Percentiles rank a stretch among this genome's conserved stretches.
Evolutionary conservation across 1,140 invertebrate species (phyloP).

Genomic region (Microplitis mediator): DNA sequence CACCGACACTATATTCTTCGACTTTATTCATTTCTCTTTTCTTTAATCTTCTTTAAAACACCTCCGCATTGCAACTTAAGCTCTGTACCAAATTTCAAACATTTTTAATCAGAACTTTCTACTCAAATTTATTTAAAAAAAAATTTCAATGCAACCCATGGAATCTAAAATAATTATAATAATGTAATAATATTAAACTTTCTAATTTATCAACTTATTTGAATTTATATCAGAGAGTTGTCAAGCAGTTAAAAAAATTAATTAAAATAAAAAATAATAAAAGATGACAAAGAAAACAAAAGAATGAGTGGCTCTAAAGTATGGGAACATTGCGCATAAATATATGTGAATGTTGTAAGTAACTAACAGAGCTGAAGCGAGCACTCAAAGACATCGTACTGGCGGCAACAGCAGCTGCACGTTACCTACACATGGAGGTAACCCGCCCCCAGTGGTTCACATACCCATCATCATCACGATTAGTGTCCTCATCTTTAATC

Average conservation of each 20-base stretch:
- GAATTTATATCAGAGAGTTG: too few species aligned
- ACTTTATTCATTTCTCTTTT: too few species aligned
- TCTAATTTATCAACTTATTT: too few species aligned
- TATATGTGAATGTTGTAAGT: slow-evolving; percentile 42
- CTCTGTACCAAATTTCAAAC: too few species aligned
- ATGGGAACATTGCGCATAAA: background rate
- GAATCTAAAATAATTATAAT: too few species aligned
- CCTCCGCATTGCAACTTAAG: too few species aligned
- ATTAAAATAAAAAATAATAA: background rate
- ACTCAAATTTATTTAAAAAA: too few species aligned
- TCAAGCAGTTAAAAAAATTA: background rate
- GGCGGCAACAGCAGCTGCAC: slow-evolving; percentile 32
- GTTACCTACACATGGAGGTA: slow-evolving; percentile 32
- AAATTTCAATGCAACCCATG: too few species aligned
- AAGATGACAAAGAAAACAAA: background rate
- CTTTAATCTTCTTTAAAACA: too few species aligned
- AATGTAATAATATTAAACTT: too few species aligned
- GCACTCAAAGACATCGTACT: slow-evolving; percentile 38
- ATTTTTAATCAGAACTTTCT: too few species aligned
- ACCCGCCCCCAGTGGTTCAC: slow-evolving; percentile 46
- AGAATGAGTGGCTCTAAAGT: background rate
- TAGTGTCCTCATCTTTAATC: background rate
- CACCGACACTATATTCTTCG: too few species aligned
- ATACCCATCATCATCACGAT: slow-evolving; percentile 18
- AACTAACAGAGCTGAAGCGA: slow-evolving; percentile 39